phyloP scores from a whole-genome alignment of 2,888 invertebrate genomes.

The Acleris literana region DNA sequence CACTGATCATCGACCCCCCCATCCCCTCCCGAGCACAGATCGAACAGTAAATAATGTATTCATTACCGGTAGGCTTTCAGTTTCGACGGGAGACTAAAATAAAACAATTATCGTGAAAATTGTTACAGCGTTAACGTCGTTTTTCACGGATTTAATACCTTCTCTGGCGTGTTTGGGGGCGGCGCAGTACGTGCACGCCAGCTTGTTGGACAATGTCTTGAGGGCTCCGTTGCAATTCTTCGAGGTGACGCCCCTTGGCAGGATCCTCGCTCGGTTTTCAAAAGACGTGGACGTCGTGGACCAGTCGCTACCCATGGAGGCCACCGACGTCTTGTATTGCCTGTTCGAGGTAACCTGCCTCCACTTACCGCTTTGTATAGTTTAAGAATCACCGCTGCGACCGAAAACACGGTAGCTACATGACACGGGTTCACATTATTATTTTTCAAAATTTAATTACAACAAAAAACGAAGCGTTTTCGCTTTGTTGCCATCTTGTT shows the following conservation, averaged over 20 bases:
- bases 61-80: slow-evolving; percentile 47
- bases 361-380: slow-evolving; percentile 16
- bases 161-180: slow-evolving; percentile 88
- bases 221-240: slow-evolving; percentile 89
- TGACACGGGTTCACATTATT: no score
- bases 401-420: background rate
- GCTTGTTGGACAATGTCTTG: slow-evolving; percentile 85
- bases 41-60: slow-evolving; percentile 70
- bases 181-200: slow-evolving; percentile 84
- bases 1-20: slow-evolving; percentile 36
- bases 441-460: no score
- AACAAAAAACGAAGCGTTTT: no score
- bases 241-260: slow-evolving; percentile 90
- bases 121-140: slow-evolving; percentile 87
- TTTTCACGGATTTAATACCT: slow-evolving; percentile 87
- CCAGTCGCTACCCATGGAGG: slow-evolving; percentile 86
- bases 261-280: slow-evolving; percentile 89
- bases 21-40: slow-evolving; percentile 29
- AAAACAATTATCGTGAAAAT: slow-evolving; percentile 50
- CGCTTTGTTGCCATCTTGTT: no score
- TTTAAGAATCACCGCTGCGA: background rate
- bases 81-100: slow-evolving; percentile 5
- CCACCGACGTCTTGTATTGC: slow-evolving; percentile 88
- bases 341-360: slow-evolving; percentile 86
- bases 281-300: slow-evolving; percentile 90